Conservation (phyloP, 2,797 vertebrate genomes). For the Myripristis murdjan region DNA sequence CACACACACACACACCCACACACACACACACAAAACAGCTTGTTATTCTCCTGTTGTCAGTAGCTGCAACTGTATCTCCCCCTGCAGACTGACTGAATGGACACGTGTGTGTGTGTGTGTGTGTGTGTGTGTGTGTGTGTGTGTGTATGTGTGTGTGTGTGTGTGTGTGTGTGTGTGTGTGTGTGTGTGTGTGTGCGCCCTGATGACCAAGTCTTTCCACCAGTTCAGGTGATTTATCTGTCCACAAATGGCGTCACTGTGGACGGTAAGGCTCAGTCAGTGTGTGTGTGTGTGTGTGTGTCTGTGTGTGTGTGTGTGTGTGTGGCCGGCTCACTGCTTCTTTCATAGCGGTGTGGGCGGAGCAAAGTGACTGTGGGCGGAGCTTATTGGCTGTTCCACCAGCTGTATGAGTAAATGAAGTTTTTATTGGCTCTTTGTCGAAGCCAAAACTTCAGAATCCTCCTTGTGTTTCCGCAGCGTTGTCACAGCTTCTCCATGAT, state of each 20-base stretch:
- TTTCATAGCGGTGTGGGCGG: too few relatives aligned
- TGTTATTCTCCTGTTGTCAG: constrained; percentile 60
- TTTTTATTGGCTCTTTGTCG: too few relatives aligned
- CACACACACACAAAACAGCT: constrained; percentile 52
- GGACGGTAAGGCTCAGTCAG: constrained; percentile 13
- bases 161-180: constrained; percentile 12
- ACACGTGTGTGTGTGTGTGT: constrained; percentile 1
- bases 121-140: neutral
- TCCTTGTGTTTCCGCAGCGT: too few relatives aligned
- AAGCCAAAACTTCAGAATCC: too few relatives aligned
- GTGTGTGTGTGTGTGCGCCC: constrained; percentile 28
- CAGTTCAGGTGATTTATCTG: constrained; percentile 60
- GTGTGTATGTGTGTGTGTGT: neutral
- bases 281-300: constrained; percentile 10
- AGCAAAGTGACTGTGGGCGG: too few relatives aligned
- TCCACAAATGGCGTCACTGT: constrained; percentile 53
- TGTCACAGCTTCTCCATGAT: too few relatives aligned
- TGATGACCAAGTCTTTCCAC: constrained; percentile 45
- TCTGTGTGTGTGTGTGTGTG: too few relatives aligned
- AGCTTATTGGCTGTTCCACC: too few relatives aligned
- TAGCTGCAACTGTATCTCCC: constrained; percentile 56
- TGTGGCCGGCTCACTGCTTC: too few relatives aligned
- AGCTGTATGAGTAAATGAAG: too few relatives aligned
- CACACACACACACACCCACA: too few relatives aligned
- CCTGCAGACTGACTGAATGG: constrained; percentile 53